Evolutionary conservation across 2,113 vertebrate genomes (phyloP).

Genomic region (Sturnira hondurensis): DNA sequence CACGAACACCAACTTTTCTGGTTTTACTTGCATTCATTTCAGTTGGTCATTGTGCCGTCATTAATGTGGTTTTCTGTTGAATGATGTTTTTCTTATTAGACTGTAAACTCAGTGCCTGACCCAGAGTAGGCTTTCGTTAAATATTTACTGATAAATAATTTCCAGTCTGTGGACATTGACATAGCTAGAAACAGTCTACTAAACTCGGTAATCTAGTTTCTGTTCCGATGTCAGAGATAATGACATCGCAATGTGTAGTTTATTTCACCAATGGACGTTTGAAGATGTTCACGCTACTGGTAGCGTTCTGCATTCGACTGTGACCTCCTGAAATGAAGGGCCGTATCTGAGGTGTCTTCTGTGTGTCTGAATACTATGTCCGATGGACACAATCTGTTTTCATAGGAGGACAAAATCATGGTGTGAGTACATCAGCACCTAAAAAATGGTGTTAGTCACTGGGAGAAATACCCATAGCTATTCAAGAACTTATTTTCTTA

Average conservation of each 20-base stretch:
- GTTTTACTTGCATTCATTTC: neutral
- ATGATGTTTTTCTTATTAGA: neutral
- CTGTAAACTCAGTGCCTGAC: neutral
- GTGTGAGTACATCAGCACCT: neutral
- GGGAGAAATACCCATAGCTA: neutral
- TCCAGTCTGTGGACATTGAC: neutral
- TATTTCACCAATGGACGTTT: neutral
- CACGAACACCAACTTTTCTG: no score
- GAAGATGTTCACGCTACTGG: neutral
- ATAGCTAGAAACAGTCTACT: neutral
- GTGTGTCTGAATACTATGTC: neutral
- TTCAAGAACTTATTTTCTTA: neutral
- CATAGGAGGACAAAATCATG: neutral
- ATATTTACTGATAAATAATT: neutral
- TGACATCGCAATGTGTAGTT: neutral
- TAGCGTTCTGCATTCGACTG: neutral
- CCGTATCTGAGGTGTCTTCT: neutral
- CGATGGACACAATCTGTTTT: neutral
- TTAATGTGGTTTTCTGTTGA: neutral
- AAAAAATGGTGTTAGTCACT: neutral
- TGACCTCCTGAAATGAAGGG: neutral
- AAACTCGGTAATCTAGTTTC: neutral
- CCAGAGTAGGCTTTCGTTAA: neutral
- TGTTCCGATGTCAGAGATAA: neutral
- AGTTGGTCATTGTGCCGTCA: neutral